phyloP scores from a whole-genome alignment of 2,113 vertebrate genomes.

The Apteryx mantelli region DNA sequence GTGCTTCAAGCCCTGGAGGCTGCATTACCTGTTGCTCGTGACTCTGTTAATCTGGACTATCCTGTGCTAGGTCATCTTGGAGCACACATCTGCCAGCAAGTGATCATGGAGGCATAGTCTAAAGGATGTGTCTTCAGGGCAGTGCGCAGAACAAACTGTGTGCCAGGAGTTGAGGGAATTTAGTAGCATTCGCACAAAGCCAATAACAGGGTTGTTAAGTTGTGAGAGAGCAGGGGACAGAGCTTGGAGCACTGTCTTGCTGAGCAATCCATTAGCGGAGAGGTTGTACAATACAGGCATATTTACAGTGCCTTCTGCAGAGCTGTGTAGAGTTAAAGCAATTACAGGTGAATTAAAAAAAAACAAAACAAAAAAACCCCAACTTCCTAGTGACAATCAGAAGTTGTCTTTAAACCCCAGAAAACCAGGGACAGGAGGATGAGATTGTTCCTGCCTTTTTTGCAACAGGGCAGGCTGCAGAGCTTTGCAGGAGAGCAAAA shows the following conservation, averaged over 20 bases:
- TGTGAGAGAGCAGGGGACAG: not conserved
- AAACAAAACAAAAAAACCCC: not conserved
- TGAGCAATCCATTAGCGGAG: not conserved
- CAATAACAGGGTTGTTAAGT: not conserved
- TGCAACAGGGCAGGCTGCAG: not conserved
- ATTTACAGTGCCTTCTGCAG: not conserved
- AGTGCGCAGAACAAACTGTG: not conserved
- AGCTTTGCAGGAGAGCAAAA: rapidly evolving
- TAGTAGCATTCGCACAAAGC: not conserved
- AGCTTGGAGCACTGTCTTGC: not conserved
- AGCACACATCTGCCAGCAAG: not conserved
- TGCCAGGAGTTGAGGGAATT: not conserved
- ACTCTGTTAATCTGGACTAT: rapidly evolving
- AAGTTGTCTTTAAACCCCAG: not conserved
- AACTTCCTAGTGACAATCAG: not conserved
- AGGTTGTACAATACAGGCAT: rapidly evolving
- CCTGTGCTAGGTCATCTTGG: not conserved
- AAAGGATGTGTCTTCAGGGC: not conserved
- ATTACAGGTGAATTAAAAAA: not conserved
- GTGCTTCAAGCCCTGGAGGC: rapidly evolving
- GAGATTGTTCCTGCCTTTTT: rapidly evolving
- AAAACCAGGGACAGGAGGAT: not conserved
- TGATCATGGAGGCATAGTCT: rapidly evolving
- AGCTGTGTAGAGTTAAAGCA: not conserved
- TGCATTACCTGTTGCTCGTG: not conserved